These are phyloP conservation scores for Cyrtonyx montezumae DNA, from an alignment of 2,113 vertebrate genomes.

Conservation along the genomic window DNA sequence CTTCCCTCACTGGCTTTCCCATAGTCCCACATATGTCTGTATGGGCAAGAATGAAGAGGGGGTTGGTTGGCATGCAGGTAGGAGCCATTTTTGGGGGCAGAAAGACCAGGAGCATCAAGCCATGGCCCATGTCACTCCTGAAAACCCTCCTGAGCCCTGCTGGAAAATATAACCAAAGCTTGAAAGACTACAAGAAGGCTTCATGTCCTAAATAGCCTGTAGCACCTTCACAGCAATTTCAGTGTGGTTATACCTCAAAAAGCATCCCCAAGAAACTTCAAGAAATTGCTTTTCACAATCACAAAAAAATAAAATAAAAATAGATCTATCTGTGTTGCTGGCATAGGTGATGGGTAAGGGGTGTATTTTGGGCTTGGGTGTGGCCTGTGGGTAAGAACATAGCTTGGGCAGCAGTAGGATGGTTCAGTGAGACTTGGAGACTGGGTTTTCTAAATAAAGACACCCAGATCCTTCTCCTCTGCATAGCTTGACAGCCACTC, in stretches of 20 bases:
- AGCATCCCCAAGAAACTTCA: not conserved
- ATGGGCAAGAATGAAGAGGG: not conserved
- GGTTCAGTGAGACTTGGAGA: not conserved
- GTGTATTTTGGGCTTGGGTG: not conserved
- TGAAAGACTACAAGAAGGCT: not conserved
- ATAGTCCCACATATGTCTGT: rapidly evolving
- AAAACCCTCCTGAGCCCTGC: not conserved
- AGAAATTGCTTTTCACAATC: rapidly evolving
- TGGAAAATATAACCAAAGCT: not conserved
- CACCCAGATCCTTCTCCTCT: not conserved
- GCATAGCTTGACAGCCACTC: no score
- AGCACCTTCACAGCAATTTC: not conserved
- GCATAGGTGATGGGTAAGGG: rapidly evolving
- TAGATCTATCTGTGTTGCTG: not conserved
- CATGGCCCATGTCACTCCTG: not conserved
- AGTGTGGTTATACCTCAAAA: not conserved
- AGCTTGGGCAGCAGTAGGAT: not conserved
- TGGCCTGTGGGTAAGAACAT: rapidly evolving
- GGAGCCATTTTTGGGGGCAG: not conserved
- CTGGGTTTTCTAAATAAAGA: not conserved
- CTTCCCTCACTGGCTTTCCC: not conserved
- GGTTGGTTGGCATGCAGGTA: not conserved
- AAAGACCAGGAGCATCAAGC: not conserved
- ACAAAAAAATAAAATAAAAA: not conserved
- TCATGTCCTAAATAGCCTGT: not conserved